Evolutionary conservation across 2,113 vertebrate genomes (phyloP), one percentile per base, ranked within the genome.

Genomic region (Catharus fuscescens): DNA sequence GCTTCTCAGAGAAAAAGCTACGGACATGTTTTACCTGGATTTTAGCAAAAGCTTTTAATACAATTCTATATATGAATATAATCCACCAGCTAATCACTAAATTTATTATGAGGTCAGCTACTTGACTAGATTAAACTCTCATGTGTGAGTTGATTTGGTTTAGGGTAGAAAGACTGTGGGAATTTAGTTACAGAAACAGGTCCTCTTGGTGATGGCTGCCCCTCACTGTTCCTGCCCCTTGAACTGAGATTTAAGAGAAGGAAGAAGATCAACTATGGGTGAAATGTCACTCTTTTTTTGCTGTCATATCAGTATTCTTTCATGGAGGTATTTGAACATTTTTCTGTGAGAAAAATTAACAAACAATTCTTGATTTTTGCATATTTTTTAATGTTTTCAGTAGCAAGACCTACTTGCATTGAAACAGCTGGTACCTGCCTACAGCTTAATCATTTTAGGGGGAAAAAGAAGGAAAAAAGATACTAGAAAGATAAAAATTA

Each of bases 1-100:
- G 31, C n/a, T 95, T 84, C 76, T 88, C 14, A 14, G 56, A 91
- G 53, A 56, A 94, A 96, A 95, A 96, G 34, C 47, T 72, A 38
- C 28, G 47, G 92, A 61, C 56, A 61, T 95, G 94, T 92, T 97
- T 97, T 86, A 87, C 54, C 48, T 93, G 90, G 88, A 90, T 92
- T 98, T 97, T 85, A 70, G 44, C 29, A 83, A 96, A 95, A 86
- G 45, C 62, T 95, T 95, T 91, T 84, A 84, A 95, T 93, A 85
- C 56, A 85, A 12, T 80, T n/a, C 13, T 57, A 44, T 70, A 80
- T 36, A 88, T 60, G 57, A 86, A 80, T 80, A 15, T 97, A 91
- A 97, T 95, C 60, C 73, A 26, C 65, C 60, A 88, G 61, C 28
- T 95, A 93, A 94, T 96, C 34, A 92, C 78, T 89, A 94, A 65